Evolutionary conservation across 2,797 vertebrate species (phyloP).

Genomic region (Takifugu ocellatus): DNA sequence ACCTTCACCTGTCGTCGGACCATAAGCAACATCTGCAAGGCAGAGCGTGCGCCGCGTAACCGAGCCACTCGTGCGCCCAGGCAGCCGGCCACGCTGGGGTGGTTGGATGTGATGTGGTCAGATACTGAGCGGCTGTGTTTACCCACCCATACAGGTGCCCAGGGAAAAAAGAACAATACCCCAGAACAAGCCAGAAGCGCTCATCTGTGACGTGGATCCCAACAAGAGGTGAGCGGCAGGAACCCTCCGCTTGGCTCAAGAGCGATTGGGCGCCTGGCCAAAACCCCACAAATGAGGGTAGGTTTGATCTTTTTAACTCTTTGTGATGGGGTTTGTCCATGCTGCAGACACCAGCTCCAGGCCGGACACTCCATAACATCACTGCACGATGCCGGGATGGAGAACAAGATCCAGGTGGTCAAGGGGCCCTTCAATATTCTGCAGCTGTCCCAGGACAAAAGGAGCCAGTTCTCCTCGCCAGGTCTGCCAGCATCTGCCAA

Average conservation of each 20-base stretch:
- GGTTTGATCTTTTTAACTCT: too few relatives aligned
- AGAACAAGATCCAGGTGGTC: conserved; percentile 89
- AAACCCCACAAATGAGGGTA: too few relatives aligned
- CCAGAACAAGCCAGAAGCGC: conserved; percentile 84
- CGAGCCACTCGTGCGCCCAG: conserved; percentile 41
- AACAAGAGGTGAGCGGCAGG: conserved; percentile 87
- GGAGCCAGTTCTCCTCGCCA: conserved; percentile 82
- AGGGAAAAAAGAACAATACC: conserved; percentile 89
- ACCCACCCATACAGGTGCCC: conserved; percentile 84
- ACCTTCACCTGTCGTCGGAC: conserved; percentile 2
- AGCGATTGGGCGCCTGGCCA: neutral
- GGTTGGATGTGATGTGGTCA: conserved; percentile 74
- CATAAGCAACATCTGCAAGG: conserved; percentile 51
- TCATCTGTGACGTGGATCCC: conserved; percentile 90
- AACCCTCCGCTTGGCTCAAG: neutral
- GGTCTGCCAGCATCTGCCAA: conserved; percentile 37
- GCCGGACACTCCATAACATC: conserved; percentile 76
- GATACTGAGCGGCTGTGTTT: conserved; percentile 74
- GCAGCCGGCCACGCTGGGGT: conserved; percentile 47
- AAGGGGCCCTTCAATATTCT: conserved; percentile 93
- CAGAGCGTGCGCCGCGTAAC: conserved; percentile 40
- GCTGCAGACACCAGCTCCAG: conserved; percentile 56
- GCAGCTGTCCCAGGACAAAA: conserved; percentile 87
- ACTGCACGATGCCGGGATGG: conserved; percentile 79
- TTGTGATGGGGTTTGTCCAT: neutral